A percentile compares a stretch with the other conserved stretches of the same genome.
These are phyloP conservation scores for Achatina immaculata DNA, from an alignment of 1,140 invertebrate genomes.

Conservation along the genomic window DNA sequence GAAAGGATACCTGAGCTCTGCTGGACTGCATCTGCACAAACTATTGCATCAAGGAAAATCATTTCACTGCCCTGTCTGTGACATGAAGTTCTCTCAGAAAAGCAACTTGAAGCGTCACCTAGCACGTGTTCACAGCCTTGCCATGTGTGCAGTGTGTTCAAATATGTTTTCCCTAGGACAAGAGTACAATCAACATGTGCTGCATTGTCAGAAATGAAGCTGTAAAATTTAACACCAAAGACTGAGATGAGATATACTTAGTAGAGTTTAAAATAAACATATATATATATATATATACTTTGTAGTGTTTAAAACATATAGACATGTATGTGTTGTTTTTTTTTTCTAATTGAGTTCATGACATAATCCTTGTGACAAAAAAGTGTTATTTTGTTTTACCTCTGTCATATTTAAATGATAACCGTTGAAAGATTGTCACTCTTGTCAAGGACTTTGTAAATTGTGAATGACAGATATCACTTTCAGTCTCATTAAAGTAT, in stretches of 20 bases:
- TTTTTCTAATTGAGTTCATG: background rate
- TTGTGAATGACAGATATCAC: background rate
- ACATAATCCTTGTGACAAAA: background rate
- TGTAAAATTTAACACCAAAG: background rate
- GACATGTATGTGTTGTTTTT: background rate
- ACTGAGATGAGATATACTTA: background rate
- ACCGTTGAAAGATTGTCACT: background rate
- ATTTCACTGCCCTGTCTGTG: constrained; percentile 18
- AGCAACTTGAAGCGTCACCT: constrained; percentile 19
- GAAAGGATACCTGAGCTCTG: constrained; percentile 24
- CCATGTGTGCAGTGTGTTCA: background rate
- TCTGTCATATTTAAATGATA: background rate
- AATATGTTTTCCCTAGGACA: background rate
- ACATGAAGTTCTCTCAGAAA: constrained; percentile 21
- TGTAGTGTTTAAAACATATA: background rate
- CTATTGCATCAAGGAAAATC: constrained; percentile 22
- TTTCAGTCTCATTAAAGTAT: background rate
- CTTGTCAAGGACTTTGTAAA: background rate
- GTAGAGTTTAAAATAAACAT: background rate
- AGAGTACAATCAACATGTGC: constrained; percentile 19
- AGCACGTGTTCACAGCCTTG: background rate
- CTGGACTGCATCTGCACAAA: constrained; percentile 22
- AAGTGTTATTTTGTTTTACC: background rate
- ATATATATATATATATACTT: background rate
- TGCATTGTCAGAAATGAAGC: constrained; percentile 12